These are phyloP conservation scores for Syngnathus floridae DNA, from an alignment of 2,113 vertebrate species.

Conservation along the genomic window DNA sequence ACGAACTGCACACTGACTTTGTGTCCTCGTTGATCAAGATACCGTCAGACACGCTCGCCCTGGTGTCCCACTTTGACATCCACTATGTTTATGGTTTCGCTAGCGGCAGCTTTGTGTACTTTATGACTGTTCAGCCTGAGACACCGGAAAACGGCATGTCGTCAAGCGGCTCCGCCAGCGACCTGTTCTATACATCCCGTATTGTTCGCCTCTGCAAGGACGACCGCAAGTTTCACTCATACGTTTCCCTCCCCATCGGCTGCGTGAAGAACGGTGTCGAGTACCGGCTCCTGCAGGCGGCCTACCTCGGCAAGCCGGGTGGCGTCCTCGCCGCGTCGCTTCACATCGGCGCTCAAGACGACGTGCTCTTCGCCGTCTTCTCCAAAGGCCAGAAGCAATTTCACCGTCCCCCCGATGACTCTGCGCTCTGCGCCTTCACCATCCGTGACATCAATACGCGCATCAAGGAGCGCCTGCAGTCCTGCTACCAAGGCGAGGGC, in stretches of 20 bases:
- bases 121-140: slow-evolving; percentile 94
- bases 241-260: slow-evolving; percentile 90
- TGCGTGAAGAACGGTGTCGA: slow-evolving; percentile 83
- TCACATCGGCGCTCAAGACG: slow-evolving; percentile 83
- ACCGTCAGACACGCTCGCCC: slow-evolving; percentile 90
- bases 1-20: slow-evolving; percentile 94
- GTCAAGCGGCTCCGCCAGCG: slow-evolving; percentile 80
- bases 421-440: slow-evolving; percentile 91
- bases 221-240: slow-evolving; percentile 96
- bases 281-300: slow-evolving; percentile 92
- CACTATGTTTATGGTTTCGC: slow-evolving; percentile 96
- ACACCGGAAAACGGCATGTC: slow-evolving; percentile 85
- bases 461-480: slow-evolving; percentile 94
- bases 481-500: slow-evolving; percentile 97
- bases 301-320: slow-evolving; percentile 87
- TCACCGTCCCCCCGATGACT: slow-evolving; percentile 88
- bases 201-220: slow-evolving; percentile 96
- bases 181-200: slow-evolving; percentile 94
- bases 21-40: slow-evolving; percentile 98
- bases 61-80: slow-evolving; percentile 95
- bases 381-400: slow-evolving; percentile 98
- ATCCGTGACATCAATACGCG: slow-evolving; percentile 84
- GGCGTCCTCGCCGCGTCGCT: slow-evolving; percentile 81
- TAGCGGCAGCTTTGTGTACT: slow-evolving; percentile 92
- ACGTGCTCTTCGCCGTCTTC: slow-evolving; percentile 94